Evolutionary conservation across 2,797 vertebrate species (phyloP), one percentile per base, ranked within the genome.

Genomic region (Chaenodraco wilsoni): DNA sequence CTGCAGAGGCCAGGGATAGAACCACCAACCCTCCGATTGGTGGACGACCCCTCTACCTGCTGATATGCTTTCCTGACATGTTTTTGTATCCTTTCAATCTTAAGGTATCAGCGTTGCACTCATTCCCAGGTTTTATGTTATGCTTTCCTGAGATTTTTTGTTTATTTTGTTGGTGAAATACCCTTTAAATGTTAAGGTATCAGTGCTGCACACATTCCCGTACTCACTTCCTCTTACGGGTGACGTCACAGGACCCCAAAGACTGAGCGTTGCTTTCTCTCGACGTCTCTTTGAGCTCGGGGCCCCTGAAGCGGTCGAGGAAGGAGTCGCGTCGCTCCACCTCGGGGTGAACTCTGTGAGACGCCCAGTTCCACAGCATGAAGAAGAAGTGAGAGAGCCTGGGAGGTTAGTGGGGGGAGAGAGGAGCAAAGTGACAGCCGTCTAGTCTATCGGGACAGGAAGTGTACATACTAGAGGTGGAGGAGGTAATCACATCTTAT

Each of bases 311-410:
- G 10, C 93, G 95, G 51, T 98, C 97, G 3, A 97, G 91, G 82
- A 98, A 98, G 11, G 96, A 96, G 83, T 98, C 96, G 0, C 95
- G 94, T 31, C 95, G 92, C 88, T 94, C 93, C 3, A 90, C 91
- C 75, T 95, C 91, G 0, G 52, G 91, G 31, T 89, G 94, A 0
- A 88, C 65, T 60, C 91, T 96, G 69, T 95, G 94, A 21, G 94
- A 84, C 0, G 92, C 92, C 98, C 97, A 97, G 0, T 92, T 93
- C 15, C 93, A 94, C 88, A 98, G 81, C 9, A 95, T 95, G 55
- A 95, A 10, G 55, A 98, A 91, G 91, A 98, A 95, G 65, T 81
- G 92, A 62, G 96, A 96, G 40, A 97, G 82, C 93, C 98, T 99
- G 87, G 65, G 83, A 33, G 51, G 87, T 89, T 78, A 90, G 76